phyloP scores from a whole-genome alignment of 2,888 invertebrate genomes.

The Vesta saturnalis region DNA sequence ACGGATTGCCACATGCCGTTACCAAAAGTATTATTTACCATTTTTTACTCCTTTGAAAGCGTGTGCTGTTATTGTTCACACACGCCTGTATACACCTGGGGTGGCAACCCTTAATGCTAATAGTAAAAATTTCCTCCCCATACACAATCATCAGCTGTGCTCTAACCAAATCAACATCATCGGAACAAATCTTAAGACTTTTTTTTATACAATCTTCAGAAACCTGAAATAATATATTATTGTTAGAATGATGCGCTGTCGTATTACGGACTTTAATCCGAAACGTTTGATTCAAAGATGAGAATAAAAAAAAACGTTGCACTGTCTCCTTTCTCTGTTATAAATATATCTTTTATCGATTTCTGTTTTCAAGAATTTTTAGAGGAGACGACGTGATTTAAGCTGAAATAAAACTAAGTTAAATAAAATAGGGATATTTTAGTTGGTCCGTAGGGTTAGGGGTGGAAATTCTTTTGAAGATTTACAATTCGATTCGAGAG shows the following conservation, averaged over 20 bases:
- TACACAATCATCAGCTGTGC: slow-evolving; percentile 56
- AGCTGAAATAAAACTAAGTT: slow-evolving; percentile 57
- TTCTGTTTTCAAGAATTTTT: not conserved
- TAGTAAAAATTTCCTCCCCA: slow-evolving; percentile 43
- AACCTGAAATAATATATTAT: slow-evolving; percentile 58
- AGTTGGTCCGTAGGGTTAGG: slow-evolving; percentile 41
- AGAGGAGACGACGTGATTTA: not conserved
- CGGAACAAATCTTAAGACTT: slow-evolving; percentile 6
- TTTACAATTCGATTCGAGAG: slow-evolving; percentile 60
- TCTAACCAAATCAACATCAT: slow-evolving; percentile 50
- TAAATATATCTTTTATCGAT: not conserved
- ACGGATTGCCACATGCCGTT: slow-evolving; percentile 56
- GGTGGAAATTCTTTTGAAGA: slow-evolving; percentile 59
- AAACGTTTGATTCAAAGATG: slow-evolving; percentile 50
- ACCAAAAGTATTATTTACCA: slow-evolving; percentile 55
- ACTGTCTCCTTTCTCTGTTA: not conserved
- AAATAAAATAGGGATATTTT: slow-evolving; percentile 60
- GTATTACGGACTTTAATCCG: slow-evolving; percentile 52
- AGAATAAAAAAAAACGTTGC: slow-evolving; percentile 16
- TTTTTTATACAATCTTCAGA: slow-evolving; percentile 36
- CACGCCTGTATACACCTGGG: slow-evolving; percentile 44
- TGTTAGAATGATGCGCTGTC: slow-evolving; percentile 52
- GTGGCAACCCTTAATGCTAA: slow-evolving; percentile 48
- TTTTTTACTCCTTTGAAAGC: slow-evolving; percentile 56
- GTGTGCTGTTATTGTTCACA: slow-evolving; percentile 54